phyloP scores from a whole-genome alignment of 2,888 invertebrate species.

The Nymphalis c-album region DNA sequence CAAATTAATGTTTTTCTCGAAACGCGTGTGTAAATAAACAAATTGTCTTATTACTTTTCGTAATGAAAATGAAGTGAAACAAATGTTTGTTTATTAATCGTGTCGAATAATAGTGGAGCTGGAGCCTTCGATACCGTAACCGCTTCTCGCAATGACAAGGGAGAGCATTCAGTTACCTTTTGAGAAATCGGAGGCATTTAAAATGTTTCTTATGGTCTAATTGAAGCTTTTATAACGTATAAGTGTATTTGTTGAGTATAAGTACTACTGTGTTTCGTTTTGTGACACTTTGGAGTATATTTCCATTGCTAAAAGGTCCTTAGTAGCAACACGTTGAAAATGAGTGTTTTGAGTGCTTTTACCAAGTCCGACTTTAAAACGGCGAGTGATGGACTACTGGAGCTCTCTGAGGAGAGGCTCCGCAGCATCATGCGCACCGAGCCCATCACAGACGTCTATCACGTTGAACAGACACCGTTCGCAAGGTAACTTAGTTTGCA shows the following conservation, averaged over 20 bases:
- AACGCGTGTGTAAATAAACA: conserved; percentile 80
- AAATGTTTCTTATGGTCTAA: conserved; percentile 79
- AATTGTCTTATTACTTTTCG: conserved; percentile 70
- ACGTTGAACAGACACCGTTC: conserved; percentile 91
- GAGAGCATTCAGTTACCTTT: conserved; percentile 79
- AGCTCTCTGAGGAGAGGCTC: conserved; percentile 85
- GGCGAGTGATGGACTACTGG: conserved; percentile 86
- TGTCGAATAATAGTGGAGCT: conserved; percentile 68
- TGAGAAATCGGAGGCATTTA: conserved; percentile 79
- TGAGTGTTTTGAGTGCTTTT: conserved; percentile 79
- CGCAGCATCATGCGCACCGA: conserved; percentile 86
- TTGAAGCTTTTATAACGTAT: conserved; percentile 71
- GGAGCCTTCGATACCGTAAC: conserved; percentile 69
- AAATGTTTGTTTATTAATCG: conserved; percentile 73
- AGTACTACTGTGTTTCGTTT: conserved; percentile 77
- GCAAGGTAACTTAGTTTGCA: conserved; percentile 84
- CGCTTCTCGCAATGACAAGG: conserved; percentile 81
- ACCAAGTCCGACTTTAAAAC: conserved; percentile 81
- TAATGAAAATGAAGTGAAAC: conserved; percentile 74
- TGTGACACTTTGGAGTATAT: conserved; percentile 68
- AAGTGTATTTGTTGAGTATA: conserved; percentile 77
- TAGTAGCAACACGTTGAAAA: conserved; percentile 78
- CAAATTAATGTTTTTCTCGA: conserved; percentile 74
- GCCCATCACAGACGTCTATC: conserved; percentile 88
- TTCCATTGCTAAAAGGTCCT: conserved; percentile 67